Evolutionary conservation across 1,140 invertebrate species (phyloP).

Genomic region (Drosophila asahinai): DNA sequence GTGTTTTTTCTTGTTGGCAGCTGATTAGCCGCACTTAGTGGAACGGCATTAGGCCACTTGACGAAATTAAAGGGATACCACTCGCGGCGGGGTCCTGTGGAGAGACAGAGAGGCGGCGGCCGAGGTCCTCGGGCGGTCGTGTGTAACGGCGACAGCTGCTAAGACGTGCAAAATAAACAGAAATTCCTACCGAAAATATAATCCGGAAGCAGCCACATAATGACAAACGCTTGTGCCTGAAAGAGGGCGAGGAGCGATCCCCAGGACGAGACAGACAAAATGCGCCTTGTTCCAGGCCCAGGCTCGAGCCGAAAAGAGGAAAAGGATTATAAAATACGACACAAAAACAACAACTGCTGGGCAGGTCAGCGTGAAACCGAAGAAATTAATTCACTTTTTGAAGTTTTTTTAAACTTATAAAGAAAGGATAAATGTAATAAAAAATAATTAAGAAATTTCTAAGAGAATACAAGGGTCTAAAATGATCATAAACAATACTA

Average conservation of each 20-base stretch:
- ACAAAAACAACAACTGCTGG: background rate
- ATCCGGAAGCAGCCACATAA: conserved; percentile 80
- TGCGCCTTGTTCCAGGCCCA: conserved; percentile 37
- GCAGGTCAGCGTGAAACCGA: too few relatives aligned
- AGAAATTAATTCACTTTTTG: too few relatives aligned
- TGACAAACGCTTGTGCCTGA: conserved; percentile 63
- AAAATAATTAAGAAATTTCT: too few relatives aligned
- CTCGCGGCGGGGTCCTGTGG: background rate
- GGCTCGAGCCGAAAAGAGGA: conserved; percentile 26
- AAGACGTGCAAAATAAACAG: conserved; percentile 73
- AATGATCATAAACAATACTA: background rate
- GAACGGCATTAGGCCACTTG: conserved; percentile 80
- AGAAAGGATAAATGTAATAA: too few relatives aligned
- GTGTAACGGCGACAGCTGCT: conserved; percentile 74
- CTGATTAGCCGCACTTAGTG: conserved; percentile 81
- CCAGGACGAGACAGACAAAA: conserved; percentile 50
- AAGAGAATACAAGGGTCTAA: too few relatives aligned
- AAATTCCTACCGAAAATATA: conserved; percentile 78
- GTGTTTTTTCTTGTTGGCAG: conserved; percentile 48
- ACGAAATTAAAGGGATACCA: conserved; percentile 72
- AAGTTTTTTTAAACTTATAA: too few relatives aligned
- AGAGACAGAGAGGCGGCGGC: too few relatives aligned
- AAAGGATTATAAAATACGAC: conserved; percentile 58
- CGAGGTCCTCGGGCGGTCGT: conserved; percentile 43
- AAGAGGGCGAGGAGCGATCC: background rate